These are phyloP conservation scores for Amphiura filiformis DNA, from an alignment of 35 echinoderm and acorn worm species.

Conservation along the genomic window DNA sequence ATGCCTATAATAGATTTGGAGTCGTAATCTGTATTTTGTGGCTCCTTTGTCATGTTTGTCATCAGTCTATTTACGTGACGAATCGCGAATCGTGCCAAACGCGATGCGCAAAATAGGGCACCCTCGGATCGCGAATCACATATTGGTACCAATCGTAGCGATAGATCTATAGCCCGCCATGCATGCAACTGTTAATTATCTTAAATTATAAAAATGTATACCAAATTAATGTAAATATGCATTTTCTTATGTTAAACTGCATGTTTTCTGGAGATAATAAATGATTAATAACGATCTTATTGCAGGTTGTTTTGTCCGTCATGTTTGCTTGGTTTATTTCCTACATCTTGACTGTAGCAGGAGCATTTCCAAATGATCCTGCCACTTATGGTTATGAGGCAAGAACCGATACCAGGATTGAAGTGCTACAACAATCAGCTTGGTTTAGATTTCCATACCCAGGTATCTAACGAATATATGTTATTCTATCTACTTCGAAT, in stretches of 20 bases:
- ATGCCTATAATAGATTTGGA: no score
- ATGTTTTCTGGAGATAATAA: no score
- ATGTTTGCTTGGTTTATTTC: slow-evolving; percentile 58
- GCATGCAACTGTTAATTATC: neutral
- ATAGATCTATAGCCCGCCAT: neutral
- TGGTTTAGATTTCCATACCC: slow-evolving; percentile 81
- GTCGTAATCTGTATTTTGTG: no score
- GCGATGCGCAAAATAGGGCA: no score
- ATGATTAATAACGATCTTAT: no score
- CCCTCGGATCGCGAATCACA: neutral
- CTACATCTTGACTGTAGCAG: slow-evolving; percentile 63
- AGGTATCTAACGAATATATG: slow-evolving; percentile 34
- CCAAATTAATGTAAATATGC: neutral
- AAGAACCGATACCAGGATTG: slow-evolving; percentile 49
- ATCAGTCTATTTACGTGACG: no score
- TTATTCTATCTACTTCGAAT: no score
- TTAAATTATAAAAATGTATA: neutral
- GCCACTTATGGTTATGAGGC: slow-evolving; percentile 40
- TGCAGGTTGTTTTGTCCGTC: slow-evolving; percentile 74
- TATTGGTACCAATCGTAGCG: neutral
- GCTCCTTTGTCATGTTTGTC: no score
- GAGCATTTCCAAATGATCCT: slow-evolving; percentile 19
- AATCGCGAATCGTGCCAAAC: no score
- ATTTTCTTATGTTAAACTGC: neutral
- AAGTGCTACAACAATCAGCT: slow-evolving; percentile 44